phyloP scores from a whole-genome alignment of 2,113 vertebrate genomes.

The Gymnogyps californianus region DNA sequence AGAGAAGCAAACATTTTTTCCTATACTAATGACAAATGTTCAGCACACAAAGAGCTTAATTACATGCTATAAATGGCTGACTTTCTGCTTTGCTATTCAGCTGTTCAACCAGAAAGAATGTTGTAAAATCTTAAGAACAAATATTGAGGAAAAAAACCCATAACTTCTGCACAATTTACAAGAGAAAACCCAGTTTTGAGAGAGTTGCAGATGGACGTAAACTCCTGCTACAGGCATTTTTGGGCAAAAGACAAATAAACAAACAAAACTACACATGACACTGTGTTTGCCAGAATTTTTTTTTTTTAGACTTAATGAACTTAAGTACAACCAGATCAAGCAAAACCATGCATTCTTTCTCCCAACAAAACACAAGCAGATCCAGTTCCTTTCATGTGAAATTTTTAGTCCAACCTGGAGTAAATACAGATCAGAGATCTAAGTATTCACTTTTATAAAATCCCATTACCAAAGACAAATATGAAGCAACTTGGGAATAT shows the following conservation, averaged over 20 bases:
- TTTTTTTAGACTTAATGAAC: conserved; percentile 2
- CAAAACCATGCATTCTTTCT: not conserved
- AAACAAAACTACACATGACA: not conserved
- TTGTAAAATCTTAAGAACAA: conserved; percentile 45
- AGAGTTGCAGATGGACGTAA: not conserved
- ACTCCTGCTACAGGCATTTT: not conserved
- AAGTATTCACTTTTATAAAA: not conserved
- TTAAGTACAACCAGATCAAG: conserved; percentile 39
- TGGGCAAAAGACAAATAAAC: not conserved
- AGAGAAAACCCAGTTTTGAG: not conserved
- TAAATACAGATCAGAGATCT: not conserved
- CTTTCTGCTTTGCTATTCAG: conserved; percentile 63
- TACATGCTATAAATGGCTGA: conserved; percentile 52
- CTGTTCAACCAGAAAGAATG: conserved; percentile 53
- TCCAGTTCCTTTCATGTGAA: not conserved
- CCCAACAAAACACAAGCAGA: not conserved
- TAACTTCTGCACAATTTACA: conserved; percentile 45
- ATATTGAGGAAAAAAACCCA: conserved; percentile 44
- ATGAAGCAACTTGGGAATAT: not conserved
- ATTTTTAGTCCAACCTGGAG: not conserved
- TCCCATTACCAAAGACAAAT: not conserved
- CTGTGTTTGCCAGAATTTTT: not conserved
- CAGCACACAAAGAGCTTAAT: conserved; percentile 68
- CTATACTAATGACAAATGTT: conserved; percentile 51
- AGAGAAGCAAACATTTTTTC: conserved; percentile 11